These are phyloP conservation scores for Drosophila rellima DNA, from an alignment of 2,888 invertebrate species.

Conservation along the genomic window DNA sequence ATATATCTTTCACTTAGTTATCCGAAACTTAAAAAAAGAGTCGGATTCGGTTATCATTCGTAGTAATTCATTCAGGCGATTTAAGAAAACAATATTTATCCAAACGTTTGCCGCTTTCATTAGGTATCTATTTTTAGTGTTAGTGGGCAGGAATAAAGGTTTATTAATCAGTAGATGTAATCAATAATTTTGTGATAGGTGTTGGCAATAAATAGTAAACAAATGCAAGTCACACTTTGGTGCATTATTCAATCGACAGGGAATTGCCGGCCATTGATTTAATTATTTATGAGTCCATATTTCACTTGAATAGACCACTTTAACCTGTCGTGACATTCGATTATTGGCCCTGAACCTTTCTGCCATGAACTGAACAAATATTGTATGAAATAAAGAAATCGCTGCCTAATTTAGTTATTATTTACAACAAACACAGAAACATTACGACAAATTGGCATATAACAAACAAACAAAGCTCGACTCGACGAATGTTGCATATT, in stretches of 20 bases:
- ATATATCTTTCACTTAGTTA: too few species aligned
- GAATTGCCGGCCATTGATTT: slow-evolving; percentile 24
- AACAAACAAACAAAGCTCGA: slow-evolving; percentile 63
- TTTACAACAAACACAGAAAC: slow-evolving; percentile 70
- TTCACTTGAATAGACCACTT: slow-evolving; percentile 17
- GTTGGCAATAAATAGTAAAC: slow-evolving; percentile 19
- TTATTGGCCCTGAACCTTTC: slow-evolving; percentile 44
- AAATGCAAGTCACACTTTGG: slow-evolving; percentile 37
- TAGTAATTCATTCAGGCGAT: too few species aligned
- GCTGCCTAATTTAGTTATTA: slow-evolving; percentile 74
- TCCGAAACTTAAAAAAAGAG: too few species aligned
- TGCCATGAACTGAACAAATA: slow-evolving; percentile 14
- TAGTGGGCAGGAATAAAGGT: slow-evolving; percentile 11
- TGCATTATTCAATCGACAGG: slow-evolving; percentile 12
- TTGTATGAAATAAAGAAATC: slow-evolving; percentile 40
- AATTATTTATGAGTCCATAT: slow-evolving; percentile 36
- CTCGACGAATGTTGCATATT: slow-evolving; percentile 47
- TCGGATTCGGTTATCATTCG: too few species aligned
- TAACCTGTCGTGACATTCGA: slow-evolving; percentile 32
- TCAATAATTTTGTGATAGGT: slow-evolving; percentile 12
- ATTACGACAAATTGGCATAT: slow-evolving; percentile 70
- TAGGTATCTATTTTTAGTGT: neutral
- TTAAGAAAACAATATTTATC: too few species aligned
- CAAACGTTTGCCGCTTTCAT: neutral
- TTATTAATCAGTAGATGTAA: slow-evolving; percentile 19